Conservation (phyloP, 2,113 vertebrate genomes). For the Myrmecobius fasciatus region DNA sequence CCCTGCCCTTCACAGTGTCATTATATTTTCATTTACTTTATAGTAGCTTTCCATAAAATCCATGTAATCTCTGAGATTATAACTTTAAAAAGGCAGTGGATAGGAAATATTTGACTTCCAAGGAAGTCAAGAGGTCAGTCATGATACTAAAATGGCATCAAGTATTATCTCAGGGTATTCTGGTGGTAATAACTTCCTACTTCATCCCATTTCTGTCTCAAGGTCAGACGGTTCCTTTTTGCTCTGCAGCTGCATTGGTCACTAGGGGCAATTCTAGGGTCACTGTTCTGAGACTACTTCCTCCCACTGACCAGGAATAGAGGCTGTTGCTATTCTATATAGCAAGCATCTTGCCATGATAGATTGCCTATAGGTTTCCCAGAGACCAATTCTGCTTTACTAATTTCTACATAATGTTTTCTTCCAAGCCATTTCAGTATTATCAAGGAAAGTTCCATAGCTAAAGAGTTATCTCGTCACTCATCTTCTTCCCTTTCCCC, state of each 20-base stretch:
- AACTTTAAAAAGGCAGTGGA: slow-evolving; percentile 9
- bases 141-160: slow-evolving; percentile 17
- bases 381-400: background rate
- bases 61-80: slow-evolving; percentile 56
- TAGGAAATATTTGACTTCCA: slow-evolving; percentile 34
- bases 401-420: slow-evolving; percentile 2
- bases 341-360: background rate
- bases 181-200: slow-evolving; percentile 32
- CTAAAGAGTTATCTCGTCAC: background rate
- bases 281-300: background rate
- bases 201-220: slow-evolving; percentile 26
- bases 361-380: background rate
- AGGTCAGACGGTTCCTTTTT: background rate
- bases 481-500: background rate
- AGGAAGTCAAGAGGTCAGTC: slow-evolving; percentile 42
- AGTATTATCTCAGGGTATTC: background rate
- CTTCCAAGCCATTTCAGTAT: slow-evolving; percentile 29
- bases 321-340: background rate
- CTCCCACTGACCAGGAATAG: background rate
- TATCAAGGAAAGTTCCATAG: slow-evolving; percentile 32
- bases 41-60: slow-evolving; percentile 30
- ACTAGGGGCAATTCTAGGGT: background rate
- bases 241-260: background rate
- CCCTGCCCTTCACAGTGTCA: slow-evolving; percentile 22
- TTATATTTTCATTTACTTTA: slow-evolving; percentile 27